Evolutionary conservation across 2,797 vertebrate species (phyloP).

Genomic region (Epinephelus malabaricus): DNA sequence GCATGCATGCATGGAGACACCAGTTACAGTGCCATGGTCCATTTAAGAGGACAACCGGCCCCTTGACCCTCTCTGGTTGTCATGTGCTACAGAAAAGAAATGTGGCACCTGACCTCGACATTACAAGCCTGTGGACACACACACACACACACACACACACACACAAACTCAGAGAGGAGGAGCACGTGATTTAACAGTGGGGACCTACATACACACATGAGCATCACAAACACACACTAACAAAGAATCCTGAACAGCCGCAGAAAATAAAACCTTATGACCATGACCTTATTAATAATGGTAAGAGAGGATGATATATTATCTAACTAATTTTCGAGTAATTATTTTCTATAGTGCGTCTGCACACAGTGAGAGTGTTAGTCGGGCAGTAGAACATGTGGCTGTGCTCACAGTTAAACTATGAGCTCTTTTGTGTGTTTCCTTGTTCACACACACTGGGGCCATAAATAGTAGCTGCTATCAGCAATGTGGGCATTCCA

Average conservation of each 20-base stretch:
- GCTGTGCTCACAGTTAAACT: constrained; percentile 43
- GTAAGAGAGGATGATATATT: background rate
- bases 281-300: background rate
- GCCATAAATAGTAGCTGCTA: constrained; percentile 77
- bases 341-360: background rate
- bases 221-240: background rate
- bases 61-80: constrained; percentile 54
- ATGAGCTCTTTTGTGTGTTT: constrained; percentile 48
- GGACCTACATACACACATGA: background rate
- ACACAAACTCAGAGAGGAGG: background rate
- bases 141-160: constrained; percentile 30
- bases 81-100: constrained; percentile 68
- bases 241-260: background rate
- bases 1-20: constrained; percentile 3
- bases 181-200: constrained; percentile 12
- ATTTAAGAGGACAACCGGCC: constrained; percentile 31
- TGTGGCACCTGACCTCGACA: constrained; percentile 74
- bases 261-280: background rate
- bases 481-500: constrained; percentile 75
- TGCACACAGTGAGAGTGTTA: background rate
- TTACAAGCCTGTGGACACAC: constrained; percentile 56
- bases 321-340: background rate
- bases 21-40: background rate
- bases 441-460: constrained; percentile 72
- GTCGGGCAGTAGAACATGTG: constrained; percentile 32